Conservation (phyloP, 2,113 vertebrate species). For the Mesitornis unicolor region DNA sequence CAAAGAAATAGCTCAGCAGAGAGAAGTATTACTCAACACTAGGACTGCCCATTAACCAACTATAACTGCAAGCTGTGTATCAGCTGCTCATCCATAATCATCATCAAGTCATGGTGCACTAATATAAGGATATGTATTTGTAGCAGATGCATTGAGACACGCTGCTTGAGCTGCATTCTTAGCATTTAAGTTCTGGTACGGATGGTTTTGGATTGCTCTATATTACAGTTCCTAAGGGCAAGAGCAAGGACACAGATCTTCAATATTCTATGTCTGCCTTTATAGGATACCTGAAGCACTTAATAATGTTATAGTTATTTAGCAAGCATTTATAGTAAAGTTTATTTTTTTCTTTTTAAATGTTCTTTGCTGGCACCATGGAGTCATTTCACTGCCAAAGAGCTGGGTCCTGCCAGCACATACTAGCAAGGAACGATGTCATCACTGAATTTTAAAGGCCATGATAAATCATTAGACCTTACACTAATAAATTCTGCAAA, state of each 20-base stretch:
- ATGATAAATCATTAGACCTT: neutral
- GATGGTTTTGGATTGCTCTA: neutral
- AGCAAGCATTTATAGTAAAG: neutral
- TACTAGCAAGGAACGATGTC: neutral
- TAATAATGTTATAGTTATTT: neutral
- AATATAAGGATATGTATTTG: neutral
- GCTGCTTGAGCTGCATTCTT: neutral
- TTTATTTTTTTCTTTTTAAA: neutral
- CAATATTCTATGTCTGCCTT: neutral
- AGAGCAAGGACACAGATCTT: neutral
- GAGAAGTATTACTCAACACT: neutral
- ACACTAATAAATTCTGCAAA: neutral
- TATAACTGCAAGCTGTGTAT: neutral
- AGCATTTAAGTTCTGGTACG: neutral
- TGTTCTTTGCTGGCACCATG: neutral
- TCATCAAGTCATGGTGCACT: neutral
- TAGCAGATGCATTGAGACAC: neutral
- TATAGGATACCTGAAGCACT: neutral
- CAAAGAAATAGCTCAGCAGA: neutral
- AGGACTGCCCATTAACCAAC: neutral
- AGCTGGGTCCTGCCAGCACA: neutral
- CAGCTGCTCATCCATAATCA: neutral
- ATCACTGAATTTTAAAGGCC: neutral
- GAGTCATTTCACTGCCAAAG: neutral
- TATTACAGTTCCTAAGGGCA: neutral